phyloP scores from a whole-genome alignment of 2,888 invertebrate genomes.

The Habroteleia sp. region DNA sequence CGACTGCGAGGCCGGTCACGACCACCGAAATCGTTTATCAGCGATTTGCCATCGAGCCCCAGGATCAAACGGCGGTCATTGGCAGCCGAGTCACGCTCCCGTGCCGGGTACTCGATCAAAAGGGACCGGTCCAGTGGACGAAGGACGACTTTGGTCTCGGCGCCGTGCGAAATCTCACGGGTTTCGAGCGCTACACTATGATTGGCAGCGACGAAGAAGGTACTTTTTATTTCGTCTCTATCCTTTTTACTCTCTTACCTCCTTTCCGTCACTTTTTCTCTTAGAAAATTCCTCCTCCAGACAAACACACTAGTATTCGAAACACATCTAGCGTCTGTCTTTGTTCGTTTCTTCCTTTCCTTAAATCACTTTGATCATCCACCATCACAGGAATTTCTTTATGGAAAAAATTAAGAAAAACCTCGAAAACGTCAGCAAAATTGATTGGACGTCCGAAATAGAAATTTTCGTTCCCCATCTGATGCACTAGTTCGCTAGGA shows the following conservation, averaged over 20 bases:
- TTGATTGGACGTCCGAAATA: background rate
- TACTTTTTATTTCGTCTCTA: slow-evolving; percentile 7
- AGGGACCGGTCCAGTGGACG: slow-evolving; percentile 97
- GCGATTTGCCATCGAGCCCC: slow-evolving; percentile 95
- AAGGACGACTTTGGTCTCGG: slow-evolving; percentile 98
- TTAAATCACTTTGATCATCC: slow-evolving; percentile 26
- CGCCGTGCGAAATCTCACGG: slow-evolving; percentile 92
- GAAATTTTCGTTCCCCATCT: too few species aligned
- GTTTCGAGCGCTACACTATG: slow-evolving; percentile 97
- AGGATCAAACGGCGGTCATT: slow-evolving; percentile 93
- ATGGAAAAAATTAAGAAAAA: slow-evolving; percentile 32
- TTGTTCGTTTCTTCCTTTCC: background rate
- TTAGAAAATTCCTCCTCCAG: background rate
- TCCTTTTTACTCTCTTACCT: background rate
- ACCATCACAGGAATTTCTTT: slow-evolving; percentile 38
- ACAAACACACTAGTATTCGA: slow-evolving; percentile 19
- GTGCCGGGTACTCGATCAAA: slow-evolving; percentile 93
- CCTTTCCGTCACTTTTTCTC: background rate
- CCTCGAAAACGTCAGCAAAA: background rate
- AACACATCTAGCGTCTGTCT: slow-evolving; percentile 20
- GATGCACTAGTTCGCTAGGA: too few species aligned
- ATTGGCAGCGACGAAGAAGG: slow-evolving; percentile 97
- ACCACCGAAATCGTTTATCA: slow-evolving; percentile 83
- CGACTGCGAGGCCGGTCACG: slow-evolving; percentile 75
- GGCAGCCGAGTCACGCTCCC: slow-evolving; percentile 94